Percentiles rank a stretch among this genome's conserved stretches.
These are phyloP conservation scores for Oophaga pumilio DNA, from an alignment of 2,113 vertebrate genomes.

Conservation along the genomic window DNA sequence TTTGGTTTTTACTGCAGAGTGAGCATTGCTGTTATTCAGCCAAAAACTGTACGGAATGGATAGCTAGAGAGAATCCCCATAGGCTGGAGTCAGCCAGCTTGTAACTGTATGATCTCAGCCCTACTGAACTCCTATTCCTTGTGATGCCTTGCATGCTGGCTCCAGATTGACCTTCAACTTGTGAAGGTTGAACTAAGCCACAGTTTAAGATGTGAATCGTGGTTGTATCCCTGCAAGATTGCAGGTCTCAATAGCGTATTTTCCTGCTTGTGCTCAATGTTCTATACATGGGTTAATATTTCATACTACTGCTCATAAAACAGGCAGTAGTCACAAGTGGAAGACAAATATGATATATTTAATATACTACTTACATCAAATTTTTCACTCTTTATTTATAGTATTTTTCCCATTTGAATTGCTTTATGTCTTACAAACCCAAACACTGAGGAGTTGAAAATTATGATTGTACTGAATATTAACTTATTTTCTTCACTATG, in stretches of 20 bases:
- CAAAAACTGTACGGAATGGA: slow-evolving; percentile 55
- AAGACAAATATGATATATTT: slow-evolving; percentile 39
- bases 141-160: slow-evolving; percentile 49
- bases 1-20: slow-evolving; percentile 53
- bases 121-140: slow-evolving; percentile 49
- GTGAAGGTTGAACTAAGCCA: slow-evolving; percentile 41
- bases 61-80: slow-evolving; percentile 52
- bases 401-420: slow-evolving; percentile 31
- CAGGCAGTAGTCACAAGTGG: not conserved
- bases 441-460: slow-evolving; percentile 18
- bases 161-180: slow-evolving; percentile 55
- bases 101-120: slow-evolving; percentile 58
- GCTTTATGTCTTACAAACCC: slow-evolving; percentile 26
- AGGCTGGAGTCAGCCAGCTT: slow-evolving; percentile 54
- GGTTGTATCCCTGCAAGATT: slow-evolving; percentile 36
- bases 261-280: not conserved
- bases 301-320: slow-evolving; percentile 3
- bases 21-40: slow-evolving; percentile 52
- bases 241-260: slow-evolving; percentile 15
- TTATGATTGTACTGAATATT: slow-evolving; percentile 31
- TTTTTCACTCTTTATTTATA: not conserved
- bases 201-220: slow-evolving; percentile 44
- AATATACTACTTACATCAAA: slow-evolving; percentile 19
- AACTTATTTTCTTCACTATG: slow-evolving; percentile 36
- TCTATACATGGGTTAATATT: slow-evolving; percentile 22